phyloP scores from a whole-genome alignment of 2,888 invertebrate species.

The Xestia rhomboidea region DNA sequence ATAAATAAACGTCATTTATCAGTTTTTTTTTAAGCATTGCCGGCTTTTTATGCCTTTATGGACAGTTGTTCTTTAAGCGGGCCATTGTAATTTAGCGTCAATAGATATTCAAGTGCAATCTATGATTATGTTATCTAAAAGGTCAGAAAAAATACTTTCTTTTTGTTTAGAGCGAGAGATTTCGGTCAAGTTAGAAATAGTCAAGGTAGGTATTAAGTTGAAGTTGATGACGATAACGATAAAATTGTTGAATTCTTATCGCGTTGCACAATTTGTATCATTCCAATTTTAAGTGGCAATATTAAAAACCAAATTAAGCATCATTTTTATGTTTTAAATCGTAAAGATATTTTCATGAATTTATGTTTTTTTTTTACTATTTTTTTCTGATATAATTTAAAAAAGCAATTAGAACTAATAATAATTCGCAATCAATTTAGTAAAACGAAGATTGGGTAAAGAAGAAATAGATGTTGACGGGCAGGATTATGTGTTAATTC shows the following conservation, averaged over 20 bases:
- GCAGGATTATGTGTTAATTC: neutral
- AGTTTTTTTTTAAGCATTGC: neutral
- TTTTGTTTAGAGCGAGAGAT: neutral
- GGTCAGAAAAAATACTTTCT: neutral
- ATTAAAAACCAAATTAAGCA: slow-evolving; percentile 16
- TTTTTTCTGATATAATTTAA: neutral
- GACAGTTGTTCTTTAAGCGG: neutral
- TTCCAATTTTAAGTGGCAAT: slow-evolving; percentile 27
- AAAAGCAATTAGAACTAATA: neutral
- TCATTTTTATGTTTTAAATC: neutral
- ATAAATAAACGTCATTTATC: neutral
- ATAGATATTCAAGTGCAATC: neutral
- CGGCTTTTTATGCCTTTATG: neutral
- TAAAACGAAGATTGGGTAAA: neutral
- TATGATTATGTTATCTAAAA: neutral
- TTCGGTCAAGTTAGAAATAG: slow-evolving; percentile 30
- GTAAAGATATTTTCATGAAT: neutral
- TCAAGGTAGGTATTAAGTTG: neutral
- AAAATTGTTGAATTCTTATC: slow-evolving; percentile 37
- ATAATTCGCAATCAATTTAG: neutral
- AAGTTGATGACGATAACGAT: slow-evolving; percentile 21
- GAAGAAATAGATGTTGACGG: neutral
- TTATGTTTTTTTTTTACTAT: neutral
- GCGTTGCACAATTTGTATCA: slow-evolving; percentile 42
- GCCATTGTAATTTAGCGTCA: neutral